phyloP scores from a whole-genome alignment of 1,140 invertebrate genomes.

The Philotrypesis tridentata region DNA sequence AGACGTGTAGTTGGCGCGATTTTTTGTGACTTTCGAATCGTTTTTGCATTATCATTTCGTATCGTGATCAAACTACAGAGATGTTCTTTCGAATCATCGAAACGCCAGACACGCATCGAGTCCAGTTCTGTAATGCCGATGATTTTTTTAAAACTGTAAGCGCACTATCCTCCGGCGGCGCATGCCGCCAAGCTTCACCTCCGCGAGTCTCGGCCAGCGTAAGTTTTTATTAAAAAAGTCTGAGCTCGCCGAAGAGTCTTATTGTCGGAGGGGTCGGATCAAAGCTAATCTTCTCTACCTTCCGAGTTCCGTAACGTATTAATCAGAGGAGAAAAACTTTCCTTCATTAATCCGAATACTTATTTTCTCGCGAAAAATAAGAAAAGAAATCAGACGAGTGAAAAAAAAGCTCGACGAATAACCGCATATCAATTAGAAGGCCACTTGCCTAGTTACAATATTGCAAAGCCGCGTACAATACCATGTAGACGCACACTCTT shows the following conservation, averaged over 20 bases:
- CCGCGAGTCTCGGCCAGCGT: not conserved
- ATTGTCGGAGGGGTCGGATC: conserved; percentile 13
- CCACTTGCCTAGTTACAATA: not conserved
- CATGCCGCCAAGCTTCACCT: not conserved
- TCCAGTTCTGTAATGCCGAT: too few relatives aligned
- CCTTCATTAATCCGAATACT: conserved; percentile 8
- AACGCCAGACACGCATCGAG: too few relatives aligned
- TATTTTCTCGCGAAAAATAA: too few relatives aligned
- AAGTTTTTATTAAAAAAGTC: conserved; percentile 43
- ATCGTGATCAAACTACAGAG: not conserved
- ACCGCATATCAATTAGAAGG: not conserved
- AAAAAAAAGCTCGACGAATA: not conserved
- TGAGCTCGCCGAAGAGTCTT: not conserved
- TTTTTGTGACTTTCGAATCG: not conserved
- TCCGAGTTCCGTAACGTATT: not conserved
- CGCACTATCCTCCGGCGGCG: not conserved
- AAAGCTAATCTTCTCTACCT: conserved; percentile 19
- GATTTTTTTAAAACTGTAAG: not conserved
- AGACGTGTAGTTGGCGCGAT: too few relatives aligned
- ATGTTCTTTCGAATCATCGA: too few relatives aligned
- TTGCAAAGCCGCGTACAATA: not conserved
- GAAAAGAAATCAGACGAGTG: too few relatives aligned
- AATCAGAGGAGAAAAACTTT: not conserved
- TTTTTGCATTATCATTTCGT: not conserved
- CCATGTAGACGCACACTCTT: not conserved